Percentiles rank a stretch among this genome's conserved stretches.
These are phyloP conservation scores for Calliopsis andreniformis DNA, from an alignment of 1,140 invertebrate species.

Conservation along the genomic window DNA sequence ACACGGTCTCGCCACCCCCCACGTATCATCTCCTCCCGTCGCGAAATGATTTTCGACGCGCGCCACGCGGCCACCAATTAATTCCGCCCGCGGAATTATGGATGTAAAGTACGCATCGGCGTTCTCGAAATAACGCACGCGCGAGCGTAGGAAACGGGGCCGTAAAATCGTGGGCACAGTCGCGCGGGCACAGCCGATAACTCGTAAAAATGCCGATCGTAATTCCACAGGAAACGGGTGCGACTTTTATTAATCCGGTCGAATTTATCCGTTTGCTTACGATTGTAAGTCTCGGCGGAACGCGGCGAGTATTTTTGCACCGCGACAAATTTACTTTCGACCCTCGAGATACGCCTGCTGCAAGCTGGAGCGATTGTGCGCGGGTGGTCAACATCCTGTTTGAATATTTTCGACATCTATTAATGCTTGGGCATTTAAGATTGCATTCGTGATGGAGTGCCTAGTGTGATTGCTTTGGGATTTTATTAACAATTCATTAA, in stretches of 20 bases:
- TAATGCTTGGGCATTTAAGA: too few species aligned
- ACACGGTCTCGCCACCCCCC: conserved; percentile 2
- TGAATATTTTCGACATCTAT: too few species aligned
- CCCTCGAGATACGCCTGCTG: too few species aligned
- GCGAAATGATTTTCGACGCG: conserved; percentile 55
- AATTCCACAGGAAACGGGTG: conserved; percentile 13
- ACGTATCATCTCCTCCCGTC: conserved; percentile 54
- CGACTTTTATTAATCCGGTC: conserved; percentile 46
- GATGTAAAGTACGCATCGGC: conserved; percentile 48
- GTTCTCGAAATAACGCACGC: conserved; percentile 48
- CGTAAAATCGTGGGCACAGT: conserved; percentile 18
- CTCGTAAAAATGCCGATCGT: conserved; percentile 48
- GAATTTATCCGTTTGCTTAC: conserved; percentile 39
- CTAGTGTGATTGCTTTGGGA: too few species aligned
- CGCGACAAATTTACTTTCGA: neutral
- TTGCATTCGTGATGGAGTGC: too few species aligned
- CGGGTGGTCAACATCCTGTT: too few species aligned
- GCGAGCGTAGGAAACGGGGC: too few species aligned
- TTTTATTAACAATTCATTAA: too few species aligned
- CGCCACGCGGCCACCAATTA: conserved; percentile 39
- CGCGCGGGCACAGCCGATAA: conserved; percentile 4
- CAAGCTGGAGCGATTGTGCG: too few species aligned
- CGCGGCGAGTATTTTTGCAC: conserved; percentile 22
- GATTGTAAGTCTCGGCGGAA: conserved; percentile 16
- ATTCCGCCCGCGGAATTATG: conserved; percentile 52